phyloP scores from a whole-genome alignment of 2,888 invertebrate genomes.

The Chironomus riparius region DNA sequence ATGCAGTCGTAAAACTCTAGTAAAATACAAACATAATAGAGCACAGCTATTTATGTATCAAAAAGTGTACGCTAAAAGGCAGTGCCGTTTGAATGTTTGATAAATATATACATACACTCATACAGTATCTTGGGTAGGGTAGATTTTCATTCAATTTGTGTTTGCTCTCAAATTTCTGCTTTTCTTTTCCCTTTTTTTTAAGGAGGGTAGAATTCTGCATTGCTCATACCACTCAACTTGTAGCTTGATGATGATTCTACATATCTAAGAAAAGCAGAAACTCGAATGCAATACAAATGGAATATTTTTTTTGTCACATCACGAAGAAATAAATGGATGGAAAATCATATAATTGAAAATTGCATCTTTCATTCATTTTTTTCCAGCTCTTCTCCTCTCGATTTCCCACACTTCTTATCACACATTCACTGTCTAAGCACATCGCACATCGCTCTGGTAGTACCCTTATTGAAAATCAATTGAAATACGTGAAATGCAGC shows the following conservation, averaged over 20 bases:
- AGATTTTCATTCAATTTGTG: conserved; percentile 14
- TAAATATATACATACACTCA: not conserved
- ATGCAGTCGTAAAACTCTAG: too few relatives aligned
- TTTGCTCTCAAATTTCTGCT: conserved; percentile 6
- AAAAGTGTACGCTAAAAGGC: not conserved
- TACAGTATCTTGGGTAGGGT: not conserved
- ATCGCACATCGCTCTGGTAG: not conserved
- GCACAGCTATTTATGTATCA: too few relatives aligned
- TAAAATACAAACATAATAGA: too few relatives aligned
- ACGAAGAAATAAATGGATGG: not conserved
- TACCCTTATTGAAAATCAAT: conserved; percentile 25
- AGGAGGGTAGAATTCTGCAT: too few relatives aligned
- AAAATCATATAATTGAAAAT: conserved; percentile 23
- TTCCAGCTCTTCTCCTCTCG: too few relatives aligned
- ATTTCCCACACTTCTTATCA: not conserved
- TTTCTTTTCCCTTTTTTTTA: not conserved
- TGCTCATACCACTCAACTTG: not conserved
- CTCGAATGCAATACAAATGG: conserved; percentile 4
- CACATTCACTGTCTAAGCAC: not conserved
- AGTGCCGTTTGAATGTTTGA: not conserved
- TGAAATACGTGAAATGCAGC: conserved; percentile 26
- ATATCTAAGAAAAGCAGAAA: not conserved
- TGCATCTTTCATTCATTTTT: conserved; percentile 12
- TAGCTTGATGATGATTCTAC: not conserved
- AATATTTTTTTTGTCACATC: not conserved